Base-by-base conservation (phyloP, 2,113 vertebrate species). In the Cyprinodon brontotheroides region DNA sequence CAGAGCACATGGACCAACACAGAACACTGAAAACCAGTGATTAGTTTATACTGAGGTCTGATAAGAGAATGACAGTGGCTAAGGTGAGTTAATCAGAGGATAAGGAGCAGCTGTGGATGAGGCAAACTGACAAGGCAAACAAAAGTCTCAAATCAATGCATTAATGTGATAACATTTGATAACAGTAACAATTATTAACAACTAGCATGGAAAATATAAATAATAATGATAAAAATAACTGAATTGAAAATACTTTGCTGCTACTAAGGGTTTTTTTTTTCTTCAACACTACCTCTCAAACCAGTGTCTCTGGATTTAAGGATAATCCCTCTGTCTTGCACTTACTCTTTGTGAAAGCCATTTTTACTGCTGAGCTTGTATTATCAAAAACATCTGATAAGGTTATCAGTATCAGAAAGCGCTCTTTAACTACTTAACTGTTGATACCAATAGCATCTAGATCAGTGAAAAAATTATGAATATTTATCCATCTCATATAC, bases 271-370 rank as follows among this genome's bases (percentile, higher is more conserved):
- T 14, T 11, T 41, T 77, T 71, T 53, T 36, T 29, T n/a, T 12
- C 48, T 73, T 71, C 12, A 64, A 43, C 64, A 7, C 17, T 20
- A 22, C 41, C n/a, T n/a, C n/a, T 4, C 38, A 12, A 5, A 15
- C 48, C 64, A 41, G 53, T 37, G 5, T 14, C n/a, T 70, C 69
- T 67, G 45, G 50, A 45, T 72, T 60, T 61, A 64, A 20, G 40
- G 39, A 69, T 29, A 65, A 43, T 43, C 15, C 20, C 14, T n/a
- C 4, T 3, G 37, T 37, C 47, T 65, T 50, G 4, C 15, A 41
- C 14, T 39, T 9, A 6, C 59, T 39, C 9, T 20, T 5, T 41
- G 48, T 20, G 48, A 53, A 53, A 39, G 20, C 17, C 39, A 7
- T 11, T 57, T 59, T 60, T 63, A 11, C 11, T 14, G 39, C 57